A percentile compares a stretch with the other conserved stretches of the same genome.
Conservation (phyloP, 2,888 invertebrate species). For the Eilema sororculum region DNA sequence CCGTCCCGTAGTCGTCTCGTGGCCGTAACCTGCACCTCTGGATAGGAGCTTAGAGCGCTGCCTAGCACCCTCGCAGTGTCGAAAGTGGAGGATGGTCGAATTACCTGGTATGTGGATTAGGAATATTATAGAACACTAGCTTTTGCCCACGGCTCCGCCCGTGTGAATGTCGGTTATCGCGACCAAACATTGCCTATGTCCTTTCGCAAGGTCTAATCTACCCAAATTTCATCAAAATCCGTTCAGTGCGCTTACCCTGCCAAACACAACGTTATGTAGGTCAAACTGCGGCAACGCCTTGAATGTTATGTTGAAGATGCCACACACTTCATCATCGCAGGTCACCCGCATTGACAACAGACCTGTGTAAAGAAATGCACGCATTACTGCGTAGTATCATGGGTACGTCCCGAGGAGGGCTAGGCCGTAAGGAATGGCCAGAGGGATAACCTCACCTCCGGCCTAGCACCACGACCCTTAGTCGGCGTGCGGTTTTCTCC, state of each 20-base stretch:
- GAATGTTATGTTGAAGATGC: constrained; percentile 87
- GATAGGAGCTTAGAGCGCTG: constrained; percentile 60
- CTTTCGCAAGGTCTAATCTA: too few species aligned
- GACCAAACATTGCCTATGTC: too few species aligned
- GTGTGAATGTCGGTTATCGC: too few species aligned
- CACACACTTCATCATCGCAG: constrained; percentile 77
- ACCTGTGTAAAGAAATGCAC: constrained; percentile 61
- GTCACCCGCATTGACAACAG: constrained; percentile 84
- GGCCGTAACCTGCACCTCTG: constrained; percentile 57
- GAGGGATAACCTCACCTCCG: too few species aligned
- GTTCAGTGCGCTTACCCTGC: constrained; percentile 72
- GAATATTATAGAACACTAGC: too few species aligned
- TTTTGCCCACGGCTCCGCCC: too few species aligned
- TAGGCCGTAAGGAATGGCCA: too few species aligned
- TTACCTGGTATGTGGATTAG: constrained; percentile 53
- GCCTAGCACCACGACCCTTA: too few species aligned
- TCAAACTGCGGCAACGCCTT: constrained; percentile 82
- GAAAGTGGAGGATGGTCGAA: constrained; percentile 65
- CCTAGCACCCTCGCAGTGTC: constrained; percentile 62
- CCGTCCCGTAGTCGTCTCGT: constrained; percentile 42
- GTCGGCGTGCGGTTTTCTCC: too few species aligned
- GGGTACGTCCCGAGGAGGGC: too few species aligned
- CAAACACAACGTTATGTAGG: constrained; percentile 84
- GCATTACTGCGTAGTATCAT: too few species aligned
- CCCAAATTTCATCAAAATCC: too few species aligned